These are phyloP conservation scores for Corydoras maculifer DNA, from an alignment of 2,113 vertebrate species.

Conservation along the genomic window DNA sequence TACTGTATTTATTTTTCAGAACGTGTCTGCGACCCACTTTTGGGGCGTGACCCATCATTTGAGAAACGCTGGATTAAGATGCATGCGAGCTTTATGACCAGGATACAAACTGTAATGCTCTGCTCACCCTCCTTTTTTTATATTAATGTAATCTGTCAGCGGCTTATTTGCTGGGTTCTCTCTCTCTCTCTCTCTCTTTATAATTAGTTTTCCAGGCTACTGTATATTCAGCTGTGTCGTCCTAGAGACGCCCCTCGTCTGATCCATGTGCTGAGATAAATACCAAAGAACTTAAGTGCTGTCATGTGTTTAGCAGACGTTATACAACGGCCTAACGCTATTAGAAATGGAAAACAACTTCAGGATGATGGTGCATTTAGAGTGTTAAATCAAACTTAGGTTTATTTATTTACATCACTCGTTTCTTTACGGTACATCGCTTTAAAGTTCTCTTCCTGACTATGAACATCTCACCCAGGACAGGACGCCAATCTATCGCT, in stretches of 20 bases:
- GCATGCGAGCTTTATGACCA: neutral
- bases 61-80: constrained; percentile 2
- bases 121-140: constrained; percentile 3
- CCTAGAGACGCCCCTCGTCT: neutral
- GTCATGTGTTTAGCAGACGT: neutral
- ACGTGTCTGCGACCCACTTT: too few species aligned
- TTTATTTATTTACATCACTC: too few species aligned
- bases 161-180: constrained; percentile 9
- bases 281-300: neutral
- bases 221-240: constrained; percentile 4
- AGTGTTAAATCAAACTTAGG: too few species aligned
- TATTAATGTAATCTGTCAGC: constrained; percentile 19
- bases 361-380: too few species aligned
- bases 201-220: constrained; percentile 17
- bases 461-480: too few species aligned
- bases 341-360: neutral
- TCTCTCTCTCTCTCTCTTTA: neutral
- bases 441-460: too few species aligned
- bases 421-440: too few species aligned
- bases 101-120: neutral
- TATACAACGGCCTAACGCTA: neutral
- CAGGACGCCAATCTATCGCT: too few species aligned
- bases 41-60: too few species aligned
- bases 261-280: neutral
- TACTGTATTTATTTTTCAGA: too few species aligned